phyloP scores from a whole-genome alignment of 1,140 invertebrate genomes.

The Sycophaga agraensis region DNA sequence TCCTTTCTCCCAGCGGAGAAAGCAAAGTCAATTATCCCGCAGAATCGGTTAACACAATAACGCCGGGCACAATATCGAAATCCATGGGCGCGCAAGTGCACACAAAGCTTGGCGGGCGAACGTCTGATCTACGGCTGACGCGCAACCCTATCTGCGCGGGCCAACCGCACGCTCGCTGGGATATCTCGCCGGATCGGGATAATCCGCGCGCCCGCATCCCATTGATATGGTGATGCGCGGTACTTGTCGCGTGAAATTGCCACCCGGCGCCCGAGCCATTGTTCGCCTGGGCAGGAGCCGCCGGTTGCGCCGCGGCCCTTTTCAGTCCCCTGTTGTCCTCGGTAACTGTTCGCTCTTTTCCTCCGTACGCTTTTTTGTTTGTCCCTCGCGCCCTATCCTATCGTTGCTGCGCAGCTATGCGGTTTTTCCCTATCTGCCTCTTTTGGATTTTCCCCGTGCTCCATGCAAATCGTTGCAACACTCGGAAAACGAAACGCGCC shows the following conservation, averaged over 20 bases:
- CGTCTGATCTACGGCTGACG: constrained; percentile 16
- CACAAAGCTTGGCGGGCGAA: background rate
- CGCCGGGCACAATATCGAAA: background rate
- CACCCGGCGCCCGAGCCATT: constrained; percentile 49
- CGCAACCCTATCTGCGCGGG: constrained; percentile 55
- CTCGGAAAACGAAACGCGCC: constrained; percentile 20
- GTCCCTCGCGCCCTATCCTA: constrained; percentile 39
- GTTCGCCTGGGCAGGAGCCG: no score
- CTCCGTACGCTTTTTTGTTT: constrained; percentile 32
- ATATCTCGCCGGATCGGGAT: constrained; percentile 54
- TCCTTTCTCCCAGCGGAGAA: no score
- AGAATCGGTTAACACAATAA: background rate
- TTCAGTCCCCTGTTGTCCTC: constrained; percentile 2
- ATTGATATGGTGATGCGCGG: constrained; percentile 59
- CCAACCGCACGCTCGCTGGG: constrained; percentile 56
- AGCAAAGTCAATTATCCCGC: background rate
- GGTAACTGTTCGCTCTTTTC: constrained; percentile 38
- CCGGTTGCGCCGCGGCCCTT: constrained; percentile 24
- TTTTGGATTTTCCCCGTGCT: background rate
- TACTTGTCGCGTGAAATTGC: constrained; percentile 61
- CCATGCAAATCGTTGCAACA: background rate
- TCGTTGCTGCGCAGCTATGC: constrained; percentile 40
- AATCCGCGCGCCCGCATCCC: constrained; percentile 50
- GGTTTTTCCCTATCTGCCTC: constrained; percentile 30
- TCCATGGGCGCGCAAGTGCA: background rate